phyloP scores from a whole-genome alignment of 2,888 invertebrate genomes.

The Brassicogethes aeneus region DNA sequence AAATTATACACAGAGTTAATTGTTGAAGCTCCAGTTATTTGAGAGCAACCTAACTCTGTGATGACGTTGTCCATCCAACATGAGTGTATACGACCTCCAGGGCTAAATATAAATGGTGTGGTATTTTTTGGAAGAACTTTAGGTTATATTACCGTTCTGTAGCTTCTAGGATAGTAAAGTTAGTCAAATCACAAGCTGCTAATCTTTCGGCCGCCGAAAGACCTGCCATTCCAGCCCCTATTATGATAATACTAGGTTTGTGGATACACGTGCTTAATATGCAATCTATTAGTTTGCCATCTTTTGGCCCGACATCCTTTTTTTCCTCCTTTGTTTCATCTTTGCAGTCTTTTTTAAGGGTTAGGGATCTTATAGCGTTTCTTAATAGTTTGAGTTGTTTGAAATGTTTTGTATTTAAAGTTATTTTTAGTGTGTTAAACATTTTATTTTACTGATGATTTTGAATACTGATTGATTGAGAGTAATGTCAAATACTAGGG shows the following conservation, averaged over 20 bases:
- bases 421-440: too few relatives aligned
- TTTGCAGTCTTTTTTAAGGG: too few relatives aligned
- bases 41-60: slow-evolving; percentile 69
- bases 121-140: slow-evolving; percentile 10
- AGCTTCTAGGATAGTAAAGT: slow-evolving; percentile 67
- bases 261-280: slow-evolving; percentile 39
- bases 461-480: too few relatives aligned
- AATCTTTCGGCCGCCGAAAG: slow-evolving; percentile 70
- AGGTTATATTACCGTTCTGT: slow-evolving; percentile 53
- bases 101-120: slow-evolving; percentile 47
- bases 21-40: slow-evolving; percentile 62
- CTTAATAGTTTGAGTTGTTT: too few relatives aligned
- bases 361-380: too few relatives aligned
- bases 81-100: slow-evolving; percentile 69
- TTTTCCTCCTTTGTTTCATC: too few relatives aligned
- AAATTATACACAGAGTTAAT: slow-evolving; percentile 63
- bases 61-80: slow-evolving; percentile 68
- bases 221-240: slow-evolving; percentile 75
- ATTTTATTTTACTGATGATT: too few relatives aligned
- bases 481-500: too few relatives aligned
- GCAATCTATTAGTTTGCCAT: slow-evolving; percentile 36
- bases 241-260: slow-evolving; percentile 61
- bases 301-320: too few relatives aligned
- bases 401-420: too few relatives aligned
- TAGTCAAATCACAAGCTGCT: slow-evolving; percentile 59